Conservation (phyloP, 2,797 vertebrate genomes). For the Hydrolagus colliei region DNA sequence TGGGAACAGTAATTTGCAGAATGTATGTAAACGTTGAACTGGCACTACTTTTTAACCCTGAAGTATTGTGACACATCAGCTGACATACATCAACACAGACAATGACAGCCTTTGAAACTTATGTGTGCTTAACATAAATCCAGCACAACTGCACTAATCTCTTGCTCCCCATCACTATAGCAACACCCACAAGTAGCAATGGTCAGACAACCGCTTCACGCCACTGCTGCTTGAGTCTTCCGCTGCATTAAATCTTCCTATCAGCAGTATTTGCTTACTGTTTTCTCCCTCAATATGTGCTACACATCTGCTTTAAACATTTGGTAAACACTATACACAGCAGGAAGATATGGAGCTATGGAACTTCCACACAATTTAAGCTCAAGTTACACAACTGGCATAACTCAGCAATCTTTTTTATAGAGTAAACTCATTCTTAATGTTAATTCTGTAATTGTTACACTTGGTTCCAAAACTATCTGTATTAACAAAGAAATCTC, state of each 20-base stretch:
- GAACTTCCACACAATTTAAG: background rate
- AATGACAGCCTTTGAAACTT: conserved; percentile 60
- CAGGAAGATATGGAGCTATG: background rate
- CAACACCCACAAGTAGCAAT: background rate
- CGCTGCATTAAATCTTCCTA: background rate
- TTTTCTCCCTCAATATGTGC: background rate
- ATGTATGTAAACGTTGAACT: conserved; percentile 33
- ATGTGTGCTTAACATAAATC: conserved; percentile 49
- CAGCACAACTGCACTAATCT: conserved; percentile 9
- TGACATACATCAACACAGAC: conserved; percentile 54
- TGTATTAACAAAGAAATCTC: background rate
- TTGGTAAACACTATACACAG: background rate
- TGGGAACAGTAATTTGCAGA: background rate
- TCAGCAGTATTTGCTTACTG: background rate
- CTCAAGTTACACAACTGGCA: background rate
- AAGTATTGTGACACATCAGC: background rate
- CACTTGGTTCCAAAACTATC: background rate
- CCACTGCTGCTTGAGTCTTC: background rate
- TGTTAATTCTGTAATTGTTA: background rate
- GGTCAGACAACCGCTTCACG: background rate
- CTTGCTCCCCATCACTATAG: conserved; percentile 3
- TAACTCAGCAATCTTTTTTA: background rate
- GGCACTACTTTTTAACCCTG: background rate
- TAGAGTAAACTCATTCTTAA: background rate
- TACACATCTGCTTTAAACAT: background rate